Conservation (phyloP, 2,888 invertebrate genomes). For the Xestia c-nigrum region DNA sequence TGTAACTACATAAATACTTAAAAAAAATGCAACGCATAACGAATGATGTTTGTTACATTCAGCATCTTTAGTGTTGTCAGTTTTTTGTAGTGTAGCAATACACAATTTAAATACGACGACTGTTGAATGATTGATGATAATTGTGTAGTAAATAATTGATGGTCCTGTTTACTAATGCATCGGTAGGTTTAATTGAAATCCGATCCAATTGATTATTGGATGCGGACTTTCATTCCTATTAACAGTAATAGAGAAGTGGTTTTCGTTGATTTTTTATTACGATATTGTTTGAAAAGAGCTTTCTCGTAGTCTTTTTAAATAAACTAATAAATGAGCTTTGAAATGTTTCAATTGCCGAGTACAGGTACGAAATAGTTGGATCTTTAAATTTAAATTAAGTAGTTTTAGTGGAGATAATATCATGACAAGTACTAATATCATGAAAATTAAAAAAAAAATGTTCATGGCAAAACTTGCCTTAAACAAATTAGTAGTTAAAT, state of each 20-base stretch:
- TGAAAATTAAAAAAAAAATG: background rate
- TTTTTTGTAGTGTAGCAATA: background rate
- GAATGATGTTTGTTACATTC: too few species aligned
- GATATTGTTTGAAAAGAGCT: background rate
- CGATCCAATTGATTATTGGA: background rate
- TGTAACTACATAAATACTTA: too few species aligned
- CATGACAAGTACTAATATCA: background rate
- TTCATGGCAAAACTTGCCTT: background rate
- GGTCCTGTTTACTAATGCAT: conserved; percentile 4
- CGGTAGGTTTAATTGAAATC: conserved; percentile 8
- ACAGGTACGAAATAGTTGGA: background rate
- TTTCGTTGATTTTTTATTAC: background rate
- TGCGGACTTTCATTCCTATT: background rate
- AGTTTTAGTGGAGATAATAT: background rate
- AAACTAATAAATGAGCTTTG: background rate
- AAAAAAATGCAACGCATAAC: too few species aligned
- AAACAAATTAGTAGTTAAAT: background rate
- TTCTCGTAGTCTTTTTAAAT: background rate
- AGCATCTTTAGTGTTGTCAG: background rate
- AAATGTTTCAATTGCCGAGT: background rate
- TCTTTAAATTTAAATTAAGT: background rate
- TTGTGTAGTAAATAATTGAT: conserved; percentile 18
- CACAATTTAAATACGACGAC: background rate
- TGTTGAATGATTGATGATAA: conserved; percentile 1
- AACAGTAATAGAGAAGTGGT: background rate